These are phyloP conservation scores for Atopsyche davidsoni DNA, from an alignment of 1,140 invertebrate species.

Conservation along the genomic window DNA sequence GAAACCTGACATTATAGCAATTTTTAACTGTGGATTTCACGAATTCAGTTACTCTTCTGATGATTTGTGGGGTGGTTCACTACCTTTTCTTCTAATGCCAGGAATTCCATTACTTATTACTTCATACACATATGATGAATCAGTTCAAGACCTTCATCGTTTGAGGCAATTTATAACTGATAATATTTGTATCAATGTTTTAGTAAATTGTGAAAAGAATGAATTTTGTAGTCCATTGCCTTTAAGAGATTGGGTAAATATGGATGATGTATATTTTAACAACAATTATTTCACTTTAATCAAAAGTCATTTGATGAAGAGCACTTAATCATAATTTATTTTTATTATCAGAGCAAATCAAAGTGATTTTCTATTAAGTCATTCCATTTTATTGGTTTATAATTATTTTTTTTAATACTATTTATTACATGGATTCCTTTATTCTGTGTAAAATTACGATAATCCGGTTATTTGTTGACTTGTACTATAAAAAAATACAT, in stretches of 20 bases:
- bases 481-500: too few relatives aligned
- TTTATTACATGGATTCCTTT: too few relatives aligned
- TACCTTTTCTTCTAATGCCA: conserved; percentile 29
- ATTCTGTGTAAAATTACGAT: too few relatives aligned
- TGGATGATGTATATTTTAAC: conserved; percentile 18
- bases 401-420: too few relatives aligned
- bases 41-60: conserved; percentile 28
- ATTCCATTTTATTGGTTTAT: too few relatives aligned
- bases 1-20: conserved; percentile 33
- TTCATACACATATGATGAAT: conserved; percentile 34
- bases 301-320: too few relatives aligned
- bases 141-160: conserved; percentile 22
- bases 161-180: conserved; percentile 10
- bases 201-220: conserved; percentile 19
- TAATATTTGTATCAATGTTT: conserved; percentile 1
- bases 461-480: too few relatives aligned
- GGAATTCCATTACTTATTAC: conserved; percentile 33
- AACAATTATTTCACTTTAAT: conserved; percentile 25
- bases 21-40: conserved; percentile 37
- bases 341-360: too few relatives aligned
- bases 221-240: conserved; percentile 16
- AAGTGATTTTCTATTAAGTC: too few relatives aligned
- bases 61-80: conserved; percentile 34
- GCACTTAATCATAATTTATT: too few relatives aligned
- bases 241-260: conserved; percentile 24